phyloP scores from a whole-genome alignment of 30 jellyfish, hydroid and myxozoan genomes.

The Phacellophora camtschatica region DNA sequence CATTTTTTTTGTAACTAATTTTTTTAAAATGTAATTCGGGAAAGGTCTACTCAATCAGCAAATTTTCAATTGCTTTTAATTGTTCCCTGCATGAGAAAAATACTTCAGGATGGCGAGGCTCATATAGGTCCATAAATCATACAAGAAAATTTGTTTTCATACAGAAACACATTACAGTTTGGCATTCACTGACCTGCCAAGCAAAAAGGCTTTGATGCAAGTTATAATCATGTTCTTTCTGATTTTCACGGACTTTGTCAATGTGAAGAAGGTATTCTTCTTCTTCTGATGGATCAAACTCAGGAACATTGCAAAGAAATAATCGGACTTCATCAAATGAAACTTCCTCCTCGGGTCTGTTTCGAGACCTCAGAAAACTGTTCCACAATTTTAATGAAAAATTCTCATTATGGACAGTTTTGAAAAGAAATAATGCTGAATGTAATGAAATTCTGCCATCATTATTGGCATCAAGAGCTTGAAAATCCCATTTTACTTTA shows the following conservation, averaged over 20 bases:
- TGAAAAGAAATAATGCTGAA: conserved; percentile 82
- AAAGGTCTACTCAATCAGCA: too few species aligned
- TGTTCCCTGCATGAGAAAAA: too few species aligned
- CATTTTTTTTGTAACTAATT: too few species aligned
- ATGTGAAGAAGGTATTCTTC: conserved; percentile 47
- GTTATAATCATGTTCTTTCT: conserved; percentile 47
- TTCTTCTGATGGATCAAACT: conserved; percentile 56
- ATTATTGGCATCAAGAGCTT: conserved; percentile 71
- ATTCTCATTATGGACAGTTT: conserved; percentile 72
- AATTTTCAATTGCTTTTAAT: too few species aligned
- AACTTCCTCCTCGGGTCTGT: conserved; percentile 75
- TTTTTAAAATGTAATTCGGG: too few species aligned
- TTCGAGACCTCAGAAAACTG: conserved; percentile 67
- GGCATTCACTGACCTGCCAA: conserved; percentile 55
- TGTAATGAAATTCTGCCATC: conserved; percentile 82
- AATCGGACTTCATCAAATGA: conserved; percentile 70
- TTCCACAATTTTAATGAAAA: conserved; percentile 78
- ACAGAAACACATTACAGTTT: background rate
- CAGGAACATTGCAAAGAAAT: conserved; percentile 74
- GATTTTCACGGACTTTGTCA: conserved; percentile 38
- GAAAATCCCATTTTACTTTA: conserved; percentile 83
- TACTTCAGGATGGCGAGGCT: too few species aligned
- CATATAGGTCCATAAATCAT: too few species aligned
- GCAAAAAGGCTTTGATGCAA: conserved; percentile 56
- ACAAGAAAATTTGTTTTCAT: too few species aligned